Evolutionary conservation across 2,113 vertebrate genomes (phyloP).

Genomic region (Oenanthe melanoleuca): DNA sequence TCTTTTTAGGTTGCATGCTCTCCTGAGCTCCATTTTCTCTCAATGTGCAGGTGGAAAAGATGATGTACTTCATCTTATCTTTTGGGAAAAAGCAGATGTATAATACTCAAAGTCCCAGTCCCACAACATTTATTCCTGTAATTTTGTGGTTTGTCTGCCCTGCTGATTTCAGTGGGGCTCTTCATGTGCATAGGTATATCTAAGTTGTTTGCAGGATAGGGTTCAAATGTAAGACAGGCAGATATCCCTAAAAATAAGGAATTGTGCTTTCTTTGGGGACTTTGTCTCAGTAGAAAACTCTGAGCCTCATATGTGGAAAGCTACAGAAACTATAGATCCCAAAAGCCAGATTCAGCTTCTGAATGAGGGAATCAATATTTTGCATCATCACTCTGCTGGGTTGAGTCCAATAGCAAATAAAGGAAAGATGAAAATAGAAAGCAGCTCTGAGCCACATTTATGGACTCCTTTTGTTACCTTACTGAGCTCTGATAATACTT

Average conservation of each 20-base stretch:
- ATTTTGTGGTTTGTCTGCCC: not conserved
- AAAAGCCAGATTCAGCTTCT: not conserved
- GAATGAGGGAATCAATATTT: not conserved
- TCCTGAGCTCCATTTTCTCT: not conserved
- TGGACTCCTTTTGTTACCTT: not conserved
- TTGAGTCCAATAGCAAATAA: not conserved
- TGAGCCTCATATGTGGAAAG: not conserved
- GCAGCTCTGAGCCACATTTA: not conserved
- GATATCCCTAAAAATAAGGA: not conserved
- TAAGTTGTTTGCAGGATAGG: not conserved
- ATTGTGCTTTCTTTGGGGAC: not conserved
- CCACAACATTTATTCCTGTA: not conserved
- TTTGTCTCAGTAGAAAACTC: not conserved
- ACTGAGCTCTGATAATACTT: not conserved
- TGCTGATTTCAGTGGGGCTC: not conserved
- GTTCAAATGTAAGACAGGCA: not conserved
- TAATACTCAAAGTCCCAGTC: not conserved
- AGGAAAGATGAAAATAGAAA: not conserved
- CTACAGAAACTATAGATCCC: not conserved
- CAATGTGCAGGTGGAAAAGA: not conserved
- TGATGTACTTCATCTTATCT: not conserved
- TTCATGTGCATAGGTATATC: rapidly evolving
- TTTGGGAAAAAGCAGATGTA: not conserved
- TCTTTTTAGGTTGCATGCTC: not conserved
- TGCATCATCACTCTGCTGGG: not conserved